Evolutionary conservation across 2,797 vertebrate species (phyloP), one percentile per base, ranked within the genome.

Genomic region (Acrossocheilus fasciatus): DNA sequence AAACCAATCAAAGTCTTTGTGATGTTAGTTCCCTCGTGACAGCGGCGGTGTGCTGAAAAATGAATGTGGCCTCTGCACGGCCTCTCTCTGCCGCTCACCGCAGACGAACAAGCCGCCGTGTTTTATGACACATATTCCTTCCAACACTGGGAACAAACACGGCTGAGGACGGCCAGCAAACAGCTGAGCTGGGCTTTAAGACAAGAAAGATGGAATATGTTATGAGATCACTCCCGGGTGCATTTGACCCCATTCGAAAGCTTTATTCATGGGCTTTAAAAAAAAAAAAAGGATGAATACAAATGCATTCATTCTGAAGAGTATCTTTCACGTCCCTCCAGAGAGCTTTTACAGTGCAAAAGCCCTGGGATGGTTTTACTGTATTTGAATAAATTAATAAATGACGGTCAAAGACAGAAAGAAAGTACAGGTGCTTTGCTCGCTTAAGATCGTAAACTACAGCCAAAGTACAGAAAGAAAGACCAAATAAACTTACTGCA

Each of bases 31-130:
- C 82, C 84, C 81, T 81, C 0, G 70, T 90, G 87, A 87, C 83
- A 57, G 86, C 80, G 84, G 69, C 20, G 73, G 62, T 87, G 91
- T 94, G 88, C 36, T 95, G 90, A 95, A 96, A 96, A 93, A 95
- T 95, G 83, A 91, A 95, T 93, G 92, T 54, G 86, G 64, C 92
- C 92, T 92, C 90, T 77, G 45, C 81, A 90, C 92, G 92, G 83
- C 94, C 88, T 92, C 87, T 91, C 82, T 76, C 90, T 91, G 87
- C 82, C 76, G 89, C 89, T 92, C 83, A 66, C 91, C 91, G 90
- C 84, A 88, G 80, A 84, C 82, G 85, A 88, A 85, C 6, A 47
- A 74, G 91, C 91, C 72, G 68, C 62, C 52, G 83, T 83, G 62
- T 82, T 89, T 89, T 89, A 79, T 86, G 89, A 93, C 91, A 91